These are phyloP conservation scores for Mnemiopsis leidyi DNA, from an alignment of 37 sponge, comb jelly and placozoan species.

Conservation along the genomic window DNA sequence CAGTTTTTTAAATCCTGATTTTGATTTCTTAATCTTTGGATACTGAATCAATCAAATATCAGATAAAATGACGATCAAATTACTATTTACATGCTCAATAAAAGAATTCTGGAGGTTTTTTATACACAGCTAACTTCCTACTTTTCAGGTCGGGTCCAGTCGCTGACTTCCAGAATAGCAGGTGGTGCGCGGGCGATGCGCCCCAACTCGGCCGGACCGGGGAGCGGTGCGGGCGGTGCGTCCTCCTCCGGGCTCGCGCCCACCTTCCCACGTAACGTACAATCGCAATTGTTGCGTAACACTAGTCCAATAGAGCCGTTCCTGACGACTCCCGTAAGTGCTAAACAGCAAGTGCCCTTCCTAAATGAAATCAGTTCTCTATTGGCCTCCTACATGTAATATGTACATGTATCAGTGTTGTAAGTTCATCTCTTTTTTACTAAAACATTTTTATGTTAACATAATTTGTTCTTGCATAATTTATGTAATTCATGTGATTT, in stretches of 20 bases:
- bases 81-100: too few species aligned
- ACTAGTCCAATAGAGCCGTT: conserved; percentile 23
- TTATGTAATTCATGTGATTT: neutral
- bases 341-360: conserved; percentile 29
- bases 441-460: conserved; percentile 25
- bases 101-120: too few species aligned
- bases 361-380: conserved; percentile 63
- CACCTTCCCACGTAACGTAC: neutral
- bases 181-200: conserved; percentile 20
- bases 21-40: too few species aligned
- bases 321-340: conserved; percentile 28
- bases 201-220: neutral
- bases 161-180: neutral
- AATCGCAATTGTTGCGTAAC: neutral
- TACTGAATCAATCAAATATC: too few species aligned
- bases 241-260: neutral
- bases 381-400: conserved; percentile 59
- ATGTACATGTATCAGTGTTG: conserved; percentile 50
- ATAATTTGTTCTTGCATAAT: neutral
- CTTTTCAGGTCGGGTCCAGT: neutral
- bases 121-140: neutral
- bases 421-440: conserved; percentile 37
- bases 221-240: neutral
- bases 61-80: too few species aligned
- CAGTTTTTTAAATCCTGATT: too few species aligned